Base-by-base conservation (phyloP, 35 echinoderm and acorn worm species). In the Apostichopus japonicus region DNA sequence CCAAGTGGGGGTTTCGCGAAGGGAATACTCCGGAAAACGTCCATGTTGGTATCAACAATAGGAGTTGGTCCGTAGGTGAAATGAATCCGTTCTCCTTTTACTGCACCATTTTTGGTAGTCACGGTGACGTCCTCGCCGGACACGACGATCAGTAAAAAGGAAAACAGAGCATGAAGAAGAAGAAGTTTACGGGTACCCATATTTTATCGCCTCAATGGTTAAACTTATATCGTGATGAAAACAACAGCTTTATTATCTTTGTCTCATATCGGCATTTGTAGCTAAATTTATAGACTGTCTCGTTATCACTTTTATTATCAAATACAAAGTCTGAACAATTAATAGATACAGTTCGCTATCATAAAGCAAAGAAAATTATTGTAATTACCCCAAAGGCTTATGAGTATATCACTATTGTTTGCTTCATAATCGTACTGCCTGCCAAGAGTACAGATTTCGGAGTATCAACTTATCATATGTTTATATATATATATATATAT, bases 1-100 rank as follows among this genome's bases (percentile, higher is more conserved):
- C 93, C 93, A 9, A 91, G 61, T 14, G 95, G 95, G 2, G 95
- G 92, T 54, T 93, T 92, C 6, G 95, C 95, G 72, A 91, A 96
- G 15, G 95, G 95, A 79, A 96, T 86, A 9, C 92, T 89, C 25
- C 77, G 77, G 27, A 90, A 96, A 24, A 96, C 90, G 82, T 93
- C 95, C 24, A 96, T 71, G 7, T 86, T 72, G 1, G 71, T 86
- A 24, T 94, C 72, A 21, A 96, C 58, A 7, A 6, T 53, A 87
- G 56, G 93, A 88, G 1, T 90, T 81, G 72, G 90, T 67, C 24
- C 91, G 77, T 79, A 82, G 54, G 23, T 88, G 81, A 8, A 96
- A 87, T 55, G 79, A 61, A 33, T 80, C 65, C 79, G 91, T 77
- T 86, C 81, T 78, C 93, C 93, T 54, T 61, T 67, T 16, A 94